Conservation (phyloP, 2,888 invertebrate species). For the Mellilla xanthometata region DNA sequence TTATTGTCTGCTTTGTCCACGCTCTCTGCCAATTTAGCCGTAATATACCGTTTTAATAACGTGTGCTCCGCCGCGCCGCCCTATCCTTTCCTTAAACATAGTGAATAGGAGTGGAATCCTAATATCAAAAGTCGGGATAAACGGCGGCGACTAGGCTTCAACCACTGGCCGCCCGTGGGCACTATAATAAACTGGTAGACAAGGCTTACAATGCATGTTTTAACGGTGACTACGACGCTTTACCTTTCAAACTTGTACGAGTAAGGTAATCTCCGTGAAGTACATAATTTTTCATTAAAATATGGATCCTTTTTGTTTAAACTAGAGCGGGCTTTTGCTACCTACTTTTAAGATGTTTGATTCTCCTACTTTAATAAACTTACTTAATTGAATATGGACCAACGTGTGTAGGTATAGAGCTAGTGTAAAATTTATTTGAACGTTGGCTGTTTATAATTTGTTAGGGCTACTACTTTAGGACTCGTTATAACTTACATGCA, state of each 20-base stretch:
- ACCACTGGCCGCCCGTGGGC: conserved; percentile 43
- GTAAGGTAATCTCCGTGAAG: conserved; percentile 63
- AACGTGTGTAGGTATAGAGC: no score
- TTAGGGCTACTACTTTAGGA: no score
- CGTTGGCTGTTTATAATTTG: no score
- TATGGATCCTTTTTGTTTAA: conserved; percentile 41
- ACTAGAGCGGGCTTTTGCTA: conserved; percentile 14
- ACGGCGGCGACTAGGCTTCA: conserved; percentile 38
- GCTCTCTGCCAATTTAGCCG: conserved; percentile 24
- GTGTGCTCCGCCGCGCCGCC: conserved; percentile 24
- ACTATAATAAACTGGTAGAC: conserved; percentile 65
- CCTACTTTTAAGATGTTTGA: no score
- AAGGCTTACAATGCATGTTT: conserved; percentile 77
- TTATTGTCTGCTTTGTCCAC: conserved; percentile 25
- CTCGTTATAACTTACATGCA: conserved; percentile 15
- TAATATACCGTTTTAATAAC: conserved; percentile 34
- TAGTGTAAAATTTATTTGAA: no score
- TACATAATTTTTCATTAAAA: conserved; percentile 69
- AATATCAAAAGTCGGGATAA: conserved; percentile 61
- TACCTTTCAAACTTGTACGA: conserved; percentile 67
- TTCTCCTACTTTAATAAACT: no score
- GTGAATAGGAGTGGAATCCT: conserved; percentile 35
- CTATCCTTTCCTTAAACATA: conserved; percentile 37
- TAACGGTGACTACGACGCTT: conserved; percentile 66
- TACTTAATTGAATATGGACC: no score